phyloP scores from a whole-genome alignment of 1,140 invertebrate species.

The Rhizoglyphus robini region DNA sequence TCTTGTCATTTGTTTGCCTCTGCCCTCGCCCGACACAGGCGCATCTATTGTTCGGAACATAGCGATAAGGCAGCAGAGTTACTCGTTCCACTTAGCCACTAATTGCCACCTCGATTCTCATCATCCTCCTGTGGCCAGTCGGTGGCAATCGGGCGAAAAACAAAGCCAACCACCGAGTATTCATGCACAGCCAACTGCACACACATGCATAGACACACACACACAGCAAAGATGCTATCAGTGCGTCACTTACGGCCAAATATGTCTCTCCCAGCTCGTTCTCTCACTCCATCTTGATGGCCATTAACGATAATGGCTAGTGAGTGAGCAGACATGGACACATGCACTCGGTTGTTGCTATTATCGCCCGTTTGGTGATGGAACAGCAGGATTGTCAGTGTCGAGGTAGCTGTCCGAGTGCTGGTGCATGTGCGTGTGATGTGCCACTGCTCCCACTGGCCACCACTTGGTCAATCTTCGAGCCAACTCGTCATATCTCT shows the following conservation, averaged over 20 bases:
- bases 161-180: neutral
- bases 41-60: no score
- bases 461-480: neutral
- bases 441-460: neutral
- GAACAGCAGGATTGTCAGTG: neutral
- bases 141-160: no score
- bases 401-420: neutral
- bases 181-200: no score
- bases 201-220: no score
- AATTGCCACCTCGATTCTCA: conserved; percentile 5
- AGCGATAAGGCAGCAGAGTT: no score
- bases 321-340: conserved; percentile 1
- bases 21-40: no score
- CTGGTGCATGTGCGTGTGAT: neutral
- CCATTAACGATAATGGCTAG: conserved; percentile 16
- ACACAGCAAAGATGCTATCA: conserved; percentile 12
- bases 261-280: neutral
- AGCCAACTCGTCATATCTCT: neutral
- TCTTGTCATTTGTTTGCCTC: neutral
- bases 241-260: neutral
- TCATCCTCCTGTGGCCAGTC: neutral
- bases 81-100: neutral
- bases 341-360: neutral
- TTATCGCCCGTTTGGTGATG: no score
- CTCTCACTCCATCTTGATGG: neutral